Base-by-base conservation (phyloP, 2,113 vertebrate species). In the Melozone crissalis region DNA sequence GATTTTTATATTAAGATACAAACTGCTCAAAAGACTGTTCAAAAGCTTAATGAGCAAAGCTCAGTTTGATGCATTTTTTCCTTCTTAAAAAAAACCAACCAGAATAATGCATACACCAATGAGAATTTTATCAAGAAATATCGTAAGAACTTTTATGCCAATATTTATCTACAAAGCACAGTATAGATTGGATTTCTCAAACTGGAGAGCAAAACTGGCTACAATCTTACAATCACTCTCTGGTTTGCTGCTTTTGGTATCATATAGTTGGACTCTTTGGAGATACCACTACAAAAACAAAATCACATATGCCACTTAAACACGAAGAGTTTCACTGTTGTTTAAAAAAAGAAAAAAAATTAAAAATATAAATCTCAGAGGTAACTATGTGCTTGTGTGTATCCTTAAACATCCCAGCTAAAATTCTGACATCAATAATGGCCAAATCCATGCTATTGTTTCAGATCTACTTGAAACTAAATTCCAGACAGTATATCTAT, bases 91-190 rank as follows among this genome's bases (percentile, higher is more conserved):
- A 55, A 52, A 21, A 31, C 27, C 24, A 67, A 20, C 2, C 5
- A 33, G 10, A 88, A 43, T 22, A 61, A 66, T 5, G 12, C 5
- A 33, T 10, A 39, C 0, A 5, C 4, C 2, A 3, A n/a, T 9
- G 7, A 65, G 19, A 72, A 78, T 71, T 39, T 72, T 68, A 71
- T 51, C 71, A 92, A 85, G 57, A 71, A 87, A 15, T 68, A 63
- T 24, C 21, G 5, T 35, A 61, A 75, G 55, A 88, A 23, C 4
- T 44, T 61, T 30, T 57, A 39, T 59, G 63, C 30, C 27, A 68
- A 43, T 5, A 12, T 61, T 65, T 76, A 47, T 24, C 31, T 83
- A 47, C 26, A 84, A 78, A 84, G 11, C 3, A 71, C 41, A 59
- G 9, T 23, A 58, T 10, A 44, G n/a, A 66, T 6, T 17, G 59